Evolutionary conservation across 2,888 invertebrate species (phyloP).

Genomic region (Andrena dorsata): DNA sequence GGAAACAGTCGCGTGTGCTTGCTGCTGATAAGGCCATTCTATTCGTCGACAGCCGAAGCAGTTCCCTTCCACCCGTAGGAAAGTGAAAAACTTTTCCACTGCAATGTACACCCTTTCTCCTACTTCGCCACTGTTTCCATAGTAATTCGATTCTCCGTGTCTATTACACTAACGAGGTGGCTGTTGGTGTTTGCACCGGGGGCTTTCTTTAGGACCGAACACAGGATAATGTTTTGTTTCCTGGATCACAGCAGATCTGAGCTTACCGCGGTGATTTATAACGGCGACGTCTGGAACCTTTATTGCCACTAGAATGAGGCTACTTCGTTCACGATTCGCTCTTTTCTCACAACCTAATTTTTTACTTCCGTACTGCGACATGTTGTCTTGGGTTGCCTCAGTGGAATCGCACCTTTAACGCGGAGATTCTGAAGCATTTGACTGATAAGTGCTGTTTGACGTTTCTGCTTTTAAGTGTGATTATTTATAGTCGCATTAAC

Average conservation of each 20-base stretch:
- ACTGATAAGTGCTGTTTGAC: no score
- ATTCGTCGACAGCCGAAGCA: slow-evolving; percentile 52
- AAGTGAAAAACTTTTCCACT: slow-evolving; percentile 65
- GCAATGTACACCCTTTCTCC: slow-evolving; percentile 33
- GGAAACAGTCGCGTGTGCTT: slow-evolving; percentile 72
- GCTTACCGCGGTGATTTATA: slow-evolving; percentile 26
- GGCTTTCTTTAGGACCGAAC: background rate
- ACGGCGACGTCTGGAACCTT: slow-evolving; percentile 12
- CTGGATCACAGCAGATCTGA: slow-evolving; percentile 1
- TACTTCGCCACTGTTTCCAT: slow-evolving; percentile 37
- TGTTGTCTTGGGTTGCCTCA: no score
- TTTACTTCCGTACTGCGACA: background rate
- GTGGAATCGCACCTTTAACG: background rate
- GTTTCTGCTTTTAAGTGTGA: no score
- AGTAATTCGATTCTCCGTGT: slow-evolving; percentile 51
- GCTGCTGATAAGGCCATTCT: slow-evolving; percentile 78
- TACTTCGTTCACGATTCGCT: background rate
- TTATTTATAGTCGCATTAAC: no score
- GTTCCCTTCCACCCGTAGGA: slow-evolving; percentile 44
- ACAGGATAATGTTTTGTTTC: slow-evolving; percentile 6
- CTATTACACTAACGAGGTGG: slow-evolving; percentile 41
- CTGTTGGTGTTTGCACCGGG: slow-evolving; percentile 23
- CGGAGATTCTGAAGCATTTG: no score
- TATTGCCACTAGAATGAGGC: background rate
- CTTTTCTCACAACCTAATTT: background rate